A percentile compares a stretch with the other conserved stretches of the same genome.
Evolutionary conservation across 2,113 vertebrate genomes (phyloP).

Genomic region (Sterna hirundo): DNA sequence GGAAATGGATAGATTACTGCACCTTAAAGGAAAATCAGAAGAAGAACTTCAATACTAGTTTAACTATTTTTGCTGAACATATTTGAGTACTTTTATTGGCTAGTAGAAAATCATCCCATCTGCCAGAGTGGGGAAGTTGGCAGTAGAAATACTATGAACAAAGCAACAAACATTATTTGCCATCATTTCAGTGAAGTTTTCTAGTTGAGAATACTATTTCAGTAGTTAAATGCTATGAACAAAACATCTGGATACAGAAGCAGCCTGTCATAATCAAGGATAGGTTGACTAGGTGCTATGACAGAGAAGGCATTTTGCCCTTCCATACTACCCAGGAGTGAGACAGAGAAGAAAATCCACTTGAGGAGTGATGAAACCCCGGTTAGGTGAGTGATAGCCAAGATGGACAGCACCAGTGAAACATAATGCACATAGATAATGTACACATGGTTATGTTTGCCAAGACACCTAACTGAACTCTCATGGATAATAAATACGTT

Average conservation of each 20-base stretch:
- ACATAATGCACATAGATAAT: not conserved
- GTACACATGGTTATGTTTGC: not conserved
- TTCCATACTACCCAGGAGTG: not conserved
- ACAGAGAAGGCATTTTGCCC: not conserved
- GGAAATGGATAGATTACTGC: not conserved
- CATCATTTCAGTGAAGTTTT: not conserved
- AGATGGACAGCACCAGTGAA: not conserved
- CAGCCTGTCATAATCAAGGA: not conserved
- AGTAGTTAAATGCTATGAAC: not conserved
- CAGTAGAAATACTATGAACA: not conserved
- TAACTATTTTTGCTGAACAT: not conserved
- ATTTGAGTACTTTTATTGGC: not conserved
- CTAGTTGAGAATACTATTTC: not conserved
- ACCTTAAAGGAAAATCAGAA: not conserved
- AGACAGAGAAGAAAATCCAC: not conserved
- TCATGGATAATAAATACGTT: not conserved
- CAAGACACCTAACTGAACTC: not conserved
- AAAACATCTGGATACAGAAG: not conserved
- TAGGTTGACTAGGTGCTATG: not conserved
- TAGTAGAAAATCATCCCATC: not conserved
- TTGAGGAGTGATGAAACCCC: not conserved
- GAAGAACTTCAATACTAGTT: not conserved
- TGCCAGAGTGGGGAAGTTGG: not conserved
- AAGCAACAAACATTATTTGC: not conserved
- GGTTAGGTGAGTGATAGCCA: not conserved